Conservation (phyloP, 2,888 invertebrate genomes). For the Lingula anatina region DNA sequence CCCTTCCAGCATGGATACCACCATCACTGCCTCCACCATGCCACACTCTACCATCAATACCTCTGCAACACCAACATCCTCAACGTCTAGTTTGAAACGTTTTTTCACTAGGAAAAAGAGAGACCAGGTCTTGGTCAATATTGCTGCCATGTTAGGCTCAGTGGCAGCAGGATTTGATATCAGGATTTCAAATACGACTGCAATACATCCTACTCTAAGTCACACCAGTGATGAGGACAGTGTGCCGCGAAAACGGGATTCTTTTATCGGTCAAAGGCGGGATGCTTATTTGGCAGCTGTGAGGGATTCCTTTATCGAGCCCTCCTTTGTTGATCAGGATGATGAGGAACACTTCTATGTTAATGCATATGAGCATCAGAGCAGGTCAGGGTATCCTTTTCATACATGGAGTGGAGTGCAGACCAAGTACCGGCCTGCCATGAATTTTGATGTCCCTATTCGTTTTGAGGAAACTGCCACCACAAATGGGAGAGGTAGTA, state of each 20-base stretch:
- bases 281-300: slow-evolving; percentile 49
- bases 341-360: too few species aligned
- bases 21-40: too few species aligned
- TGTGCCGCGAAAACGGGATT: slow-evolving; percentile 24
- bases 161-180: slow-evolving; percentile 88
- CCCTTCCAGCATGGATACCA: too few species aligned
- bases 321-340: slow-evolving; percentile 31
- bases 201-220: slow-evolving; percentile 35
- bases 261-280: slow-evolving; percentile 36
- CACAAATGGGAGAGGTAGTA: too few species aligned
- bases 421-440: slow-evolving; percentile 56
- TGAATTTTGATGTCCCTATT: slow-evolving; percentile 39
- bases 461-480: slow-evolving; percentile 29
- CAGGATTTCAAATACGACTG: slow-evolving; percentile 67
- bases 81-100: slow-evolving; percentile 16
- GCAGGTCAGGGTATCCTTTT: slow-evolving; percentile 56
- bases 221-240: slow-evolving; percentile 17
- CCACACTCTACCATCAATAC: slow-evolving; percentile 64
- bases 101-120: slow-evolving; percentile 37
- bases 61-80: neutral
- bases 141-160: slow-evolving; percentile 84
- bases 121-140: slow-evolving; percentile 73
- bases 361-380: slow-evolving; percentile 26
- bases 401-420: slow-evolving; percentile 85
- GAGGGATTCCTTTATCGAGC: slow-evolving; percentile 43